Conservation (phyloP, 1,140 invertebrate genomes). For the Adoxophyes honmai region DNA sequence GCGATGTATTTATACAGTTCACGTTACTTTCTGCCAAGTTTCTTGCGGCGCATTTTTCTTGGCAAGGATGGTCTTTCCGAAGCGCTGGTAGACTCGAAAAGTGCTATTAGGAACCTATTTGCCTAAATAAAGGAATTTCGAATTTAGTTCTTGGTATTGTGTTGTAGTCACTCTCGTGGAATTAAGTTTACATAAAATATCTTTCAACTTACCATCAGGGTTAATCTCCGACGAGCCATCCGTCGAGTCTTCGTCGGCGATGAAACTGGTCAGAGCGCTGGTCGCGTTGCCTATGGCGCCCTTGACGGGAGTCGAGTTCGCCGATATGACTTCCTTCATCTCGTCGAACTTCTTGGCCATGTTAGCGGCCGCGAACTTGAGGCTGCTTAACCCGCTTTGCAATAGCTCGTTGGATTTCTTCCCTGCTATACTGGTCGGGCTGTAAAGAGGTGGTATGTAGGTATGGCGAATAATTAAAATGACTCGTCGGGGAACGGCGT, state of each 20-base stretch:
- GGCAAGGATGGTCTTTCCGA: too few species aligned
- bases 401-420: constrained; percentile 93
- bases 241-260: constrained; percentile 62
- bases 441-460: constrained; percentile 58
- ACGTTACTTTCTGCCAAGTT: too few species aligned
- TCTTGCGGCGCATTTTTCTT: too few species aligned
- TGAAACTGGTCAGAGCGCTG: constrained; percentile 56
- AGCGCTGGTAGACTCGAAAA: too few species aligned
- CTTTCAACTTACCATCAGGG: constrained; percentile 68
- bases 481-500: too few species aligned
- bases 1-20: too few species aligned
- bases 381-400: constrained; percentile 89
- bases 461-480: neutral
- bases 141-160: too few species aligned
- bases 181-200: too few species aligned
- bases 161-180: too few species aligned
- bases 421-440: constrained; percentile 87
- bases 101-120: too few species aligned
- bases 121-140: too few species aligned
- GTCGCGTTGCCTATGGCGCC: constrained; percentile 67
- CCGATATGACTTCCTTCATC: constrained; percentile 94
- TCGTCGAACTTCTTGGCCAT: constrained; percentile 94
- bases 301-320: constrained; percentile 90
- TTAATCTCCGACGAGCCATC: constrained; percentile 71
- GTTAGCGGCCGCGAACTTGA: constrained; percentile 91